These are phyloP conservation scores for Australoheros facetus DNA, from an alignment of 2,797 vertebrate species.

Conservation along the genomic window DNA sequence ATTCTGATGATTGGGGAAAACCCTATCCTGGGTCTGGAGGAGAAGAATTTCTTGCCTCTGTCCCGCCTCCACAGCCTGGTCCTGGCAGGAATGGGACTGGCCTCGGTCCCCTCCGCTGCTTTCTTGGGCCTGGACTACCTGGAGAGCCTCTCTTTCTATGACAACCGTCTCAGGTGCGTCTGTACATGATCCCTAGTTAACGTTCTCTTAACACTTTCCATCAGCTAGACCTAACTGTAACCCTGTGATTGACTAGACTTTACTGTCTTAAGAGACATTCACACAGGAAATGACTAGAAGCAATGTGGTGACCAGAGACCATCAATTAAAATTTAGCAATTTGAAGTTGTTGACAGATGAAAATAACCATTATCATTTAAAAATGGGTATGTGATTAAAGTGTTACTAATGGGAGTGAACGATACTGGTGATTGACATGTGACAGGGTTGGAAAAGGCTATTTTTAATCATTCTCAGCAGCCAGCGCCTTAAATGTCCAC, in stretches of 20 bases:
- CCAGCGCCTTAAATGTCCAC: neutral
- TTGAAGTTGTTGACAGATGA: neutral
- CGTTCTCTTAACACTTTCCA: neutral
- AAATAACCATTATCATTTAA: no score
- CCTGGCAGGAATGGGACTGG: constrained; percentile 84
- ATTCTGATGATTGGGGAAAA: constrained; percentile 89
- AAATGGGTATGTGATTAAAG: neutral
- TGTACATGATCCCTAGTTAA: accelerated
- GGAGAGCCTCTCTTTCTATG: constrained; percentile 87
- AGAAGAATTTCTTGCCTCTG: constrained; percentile 83
- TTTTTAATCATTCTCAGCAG: neutral
- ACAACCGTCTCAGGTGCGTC: constrained; percentile 78
- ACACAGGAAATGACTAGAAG: accelerated
- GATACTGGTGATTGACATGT: neutral
- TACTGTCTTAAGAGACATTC: neutral
- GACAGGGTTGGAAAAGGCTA: neutral
- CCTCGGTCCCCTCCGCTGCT: constrained; percentile 77
- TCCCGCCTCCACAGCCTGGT: constrained; percentile 84
- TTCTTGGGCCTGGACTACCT: constrained; percentile 84
- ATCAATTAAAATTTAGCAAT: neutral
- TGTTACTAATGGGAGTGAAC: neutral
- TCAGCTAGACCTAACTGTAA: neutral
- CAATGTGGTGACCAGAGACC: neutral
- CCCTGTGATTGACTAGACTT: neutral
- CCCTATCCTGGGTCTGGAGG: constrained; percentile 82